Base-by-base conservation (phyloP, 2,797 vertebrate species). In the Lophius americanus region DNA sequence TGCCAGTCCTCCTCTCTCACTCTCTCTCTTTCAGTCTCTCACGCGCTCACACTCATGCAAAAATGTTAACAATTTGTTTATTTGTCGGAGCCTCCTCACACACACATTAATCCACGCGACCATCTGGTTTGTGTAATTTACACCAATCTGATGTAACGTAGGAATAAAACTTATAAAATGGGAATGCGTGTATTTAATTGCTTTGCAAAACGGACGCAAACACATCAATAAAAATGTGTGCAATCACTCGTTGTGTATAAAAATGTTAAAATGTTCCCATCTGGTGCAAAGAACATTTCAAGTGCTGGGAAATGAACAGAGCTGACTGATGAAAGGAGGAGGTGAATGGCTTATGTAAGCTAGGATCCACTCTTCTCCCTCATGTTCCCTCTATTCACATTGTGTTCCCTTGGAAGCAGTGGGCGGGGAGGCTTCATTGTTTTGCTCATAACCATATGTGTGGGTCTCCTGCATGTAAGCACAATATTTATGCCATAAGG, bases 261-360 rank as follows among this genome's bases (percentile, higher is more conserved):
- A 86, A 76, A 64, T 67, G 73, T 80, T 85, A 83, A 76, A 50
- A 65, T 63, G 65, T 76, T 83, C 77, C 78, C 80, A 83, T 63
- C 66, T 73, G 74, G 73, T 68, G 70, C 70, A 75, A 53, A 78
- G 70, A 77, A 79, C 52, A 72, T 79, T 85, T 76, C 38, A 69
- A 73, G 67, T 46, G 48, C 47, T 8, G 81, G 67, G 81, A 88
- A 64, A 79, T 13, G 51, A 67, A 69, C 1, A 3, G 61, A 36
- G 38, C 53, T 62, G 55, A 67, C 46, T 79, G 65, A 85, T 73
- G 63, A 81, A 70, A 73, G 74, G 69, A 53, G 58, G 64, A 63
- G 71, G 78, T 81, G 77, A 81, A 72, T 49, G 56, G 53, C 60
- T 86, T 76, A 23, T 23, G 23, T 68, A 60, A 73, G 51, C 54